Evolutionary conservation across 2,113 vertebrate genomes (phyloP), one percentile per base, ranked within the genome.

Genomic region (Seriola quinqueradiata): DNA sequence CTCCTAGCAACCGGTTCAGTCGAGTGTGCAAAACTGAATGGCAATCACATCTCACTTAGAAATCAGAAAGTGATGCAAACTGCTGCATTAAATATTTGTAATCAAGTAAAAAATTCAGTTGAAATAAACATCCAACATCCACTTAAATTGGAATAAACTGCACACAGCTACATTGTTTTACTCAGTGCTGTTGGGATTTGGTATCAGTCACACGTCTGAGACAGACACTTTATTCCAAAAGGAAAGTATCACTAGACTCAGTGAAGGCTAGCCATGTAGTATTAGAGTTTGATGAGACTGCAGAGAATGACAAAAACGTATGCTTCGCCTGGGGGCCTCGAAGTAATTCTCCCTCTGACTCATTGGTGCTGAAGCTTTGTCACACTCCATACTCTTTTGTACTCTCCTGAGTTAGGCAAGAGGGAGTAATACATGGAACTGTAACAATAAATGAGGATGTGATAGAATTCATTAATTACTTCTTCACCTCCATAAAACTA

Each of bases 391-490:
- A 87, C 89, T 75, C 81, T 82, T 84, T 89, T 87, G 84, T 81
- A 86, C 75, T 90, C 77, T 79, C 75, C 59, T 67, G 75, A 84
- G 81, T 84, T 79, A 63, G 81, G 86, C 88, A 67, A 83, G 70
- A 77, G 73, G 86, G 84, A 90, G 84, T 84, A 77, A 84, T 83
- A 89, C 77, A 75, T 79, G 84, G 77, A 86, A 76, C 68, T 81
- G 86, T 73, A 84, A 90, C 89, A 90, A 90, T 89, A 92, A 90
- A 89, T 84, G 88, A 81, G 67, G 71, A 92, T 83, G 72, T 85
- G 72, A 86, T 79, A 61, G 81, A 91, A 92, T 93, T 90, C 78
- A 90, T 93, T 91, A 90, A 90, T 92, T 91, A 93, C 86, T 88
- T 89, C 82, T 91, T 89, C 86, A 80, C 90, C 90, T 86, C 84